Evolutionary conservation across 2,888 invertebrate genomes (phyloP).

Genomic region (Torymus auratus): DNA sequence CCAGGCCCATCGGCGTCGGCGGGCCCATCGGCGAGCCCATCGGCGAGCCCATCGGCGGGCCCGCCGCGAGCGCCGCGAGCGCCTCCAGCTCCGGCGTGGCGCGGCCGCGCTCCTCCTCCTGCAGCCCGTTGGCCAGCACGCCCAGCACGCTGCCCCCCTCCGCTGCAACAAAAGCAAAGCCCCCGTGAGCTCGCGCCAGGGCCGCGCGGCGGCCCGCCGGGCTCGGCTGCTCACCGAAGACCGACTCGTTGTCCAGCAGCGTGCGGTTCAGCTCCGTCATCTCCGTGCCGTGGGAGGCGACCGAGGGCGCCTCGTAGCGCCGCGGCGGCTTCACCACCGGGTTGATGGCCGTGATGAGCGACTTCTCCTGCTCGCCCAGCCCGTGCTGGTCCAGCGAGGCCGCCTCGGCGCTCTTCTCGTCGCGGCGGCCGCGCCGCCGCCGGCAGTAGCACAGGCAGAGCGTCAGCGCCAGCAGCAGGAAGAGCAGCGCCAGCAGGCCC

Average conservation of each 20-base stretch:
- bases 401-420: slow-evolving; percentile 79
- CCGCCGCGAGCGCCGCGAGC: slow-evolving; percentile 46
- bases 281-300: slow-evolving; percentile 87
- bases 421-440: slow-evolving; percentile 78
- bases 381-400: slow-evolving; percentile 87
- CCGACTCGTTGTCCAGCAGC: slow-evolving; percentile 87
- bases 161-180: slow-evolving; percentile 65
- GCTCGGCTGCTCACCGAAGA: slow-evolving; percentile 81
- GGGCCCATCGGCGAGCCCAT: slow-evolving; percentile 56
- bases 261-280: slow-evolving; percentile 90
- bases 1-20: slow-evolving; percentile 69
- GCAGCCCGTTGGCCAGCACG: slow-evolving; percentile 75
- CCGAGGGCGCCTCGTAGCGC: slow-evolving; percentile 86
- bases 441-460: slow-evolving; percentile 80
- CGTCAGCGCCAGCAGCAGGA: slow-evolving; percentile 77
- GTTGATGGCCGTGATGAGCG: slow-evolving; percentile 89
- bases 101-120: slow-evolving; percentile 67
- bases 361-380: slow-evolving; percentile 90
- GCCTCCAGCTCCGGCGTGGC: slow-evolving; percentile 60
- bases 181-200: slow-evolving; percentile 63
- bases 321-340: slow-evolving; percentile 90
- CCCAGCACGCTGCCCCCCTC: slow-evolving; percentile 80
- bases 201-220: slow-evolving; percentile 57
- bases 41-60: too few relatives aligned
- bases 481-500: slow-evolving; percentile 78